Conservation (phyloP, 2,797 vertebrate species). For the Semaprochilodus insignis region DNA sequence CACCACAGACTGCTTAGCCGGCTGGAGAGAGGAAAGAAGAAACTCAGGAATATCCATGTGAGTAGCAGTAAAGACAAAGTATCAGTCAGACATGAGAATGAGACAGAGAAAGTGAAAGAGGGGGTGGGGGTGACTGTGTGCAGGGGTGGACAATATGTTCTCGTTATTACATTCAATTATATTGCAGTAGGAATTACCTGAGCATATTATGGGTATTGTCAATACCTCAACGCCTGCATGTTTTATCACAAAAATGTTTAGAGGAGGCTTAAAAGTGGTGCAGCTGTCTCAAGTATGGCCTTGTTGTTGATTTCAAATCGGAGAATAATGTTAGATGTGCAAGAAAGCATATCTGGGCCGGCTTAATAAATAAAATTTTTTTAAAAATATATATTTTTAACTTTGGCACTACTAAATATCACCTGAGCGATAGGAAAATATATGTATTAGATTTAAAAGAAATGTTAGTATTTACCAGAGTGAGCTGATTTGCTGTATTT, state of each 20-base stretch:
- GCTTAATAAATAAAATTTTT: no score
- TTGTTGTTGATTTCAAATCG: background rate
- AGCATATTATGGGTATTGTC: background rate
- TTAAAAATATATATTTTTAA: no score
- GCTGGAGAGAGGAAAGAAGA: conserved; percentile 76
- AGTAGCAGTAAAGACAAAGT: conserved; percentile 67
- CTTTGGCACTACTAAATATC: no score
- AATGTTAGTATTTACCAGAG: no score
- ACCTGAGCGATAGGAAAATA: no score
- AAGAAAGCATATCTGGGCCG: background rate
- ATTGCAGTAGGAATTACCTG: background rate
- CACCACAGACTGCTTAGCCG: conserved; percentile 73
- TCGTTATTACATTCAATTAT: background rate
- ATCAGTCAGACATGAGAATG: background rate
- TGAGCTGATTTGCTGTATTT: no score
- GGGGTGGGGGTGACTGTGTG: background rate
- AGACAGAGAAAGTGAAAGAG: background rate
- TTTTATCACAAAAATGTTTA: background rate
- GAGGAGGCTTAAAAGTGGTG: background rate
- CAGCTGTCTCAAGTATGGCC: background rate
- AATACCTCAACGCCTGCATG: background rate
- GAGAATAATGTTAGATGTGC: no score
- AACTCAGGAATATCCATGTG: conserved; percentile 79
- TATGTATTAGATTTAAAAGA: no score
- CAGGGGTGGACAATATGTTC: background rate